Conservation (phyloP, 2,888 invertebrate species). For the Synergus laeviventris region DNA sequence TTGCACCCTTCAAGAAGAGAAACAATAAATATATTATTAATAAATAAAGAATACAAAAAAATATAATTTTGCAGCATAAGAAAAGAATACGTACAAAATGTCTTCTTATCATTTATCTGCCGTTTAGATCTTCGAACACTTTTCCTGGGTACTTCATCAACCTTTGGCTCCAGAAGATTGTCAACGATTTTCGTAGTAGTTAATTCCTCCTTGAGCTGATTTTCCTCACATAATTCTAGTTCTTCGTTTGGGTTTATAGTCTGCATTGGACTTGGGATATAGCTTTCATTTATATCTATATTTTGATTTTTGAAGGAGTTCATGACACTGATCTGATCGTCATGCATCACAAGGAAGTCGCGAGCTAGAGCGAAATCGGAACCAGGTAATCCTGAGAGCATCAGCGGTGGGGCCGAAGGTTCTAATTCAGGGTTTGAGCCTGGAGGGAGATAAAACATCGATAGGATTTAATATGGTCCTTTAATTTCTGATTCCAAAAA, state of each 20-base stretch:
- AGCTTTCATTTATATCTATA: conserved; percentile 56
- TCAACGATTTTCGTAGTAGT: conserved; percentile 50
- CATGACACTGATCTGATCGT: conserved; percentile 72
- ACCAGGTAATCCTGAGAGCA: conserved; percentile 70
- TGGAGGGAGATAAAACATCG: conserved; percentile 44
- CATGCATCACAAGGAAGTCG: conserved; percentile 73
- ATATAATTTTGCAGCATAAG: not conserved
- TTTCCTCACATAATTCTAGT: conserved; percentile 40
- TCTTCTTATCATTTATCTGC: conserved; percentile 66
- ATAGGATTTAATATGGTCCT: too few species aligned
- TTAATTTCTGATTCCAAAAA: not conserved
- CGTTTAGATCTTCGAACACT: conserved; percentile 65
- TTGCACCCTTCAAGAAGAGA: conserved; percentile 71
- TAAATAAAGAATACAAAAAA: not conserved
- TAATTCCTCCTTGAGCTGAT: conserved; percentile 49
- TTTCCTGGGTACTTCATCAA: conserved; percentile 55
- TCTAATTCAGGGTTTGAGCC: conserved; percentile 69
- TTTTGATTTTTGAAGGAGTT: conserved; percentile 68
- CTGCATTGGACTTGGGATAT: conserved; percentile 42
- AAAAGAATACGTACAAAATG: conserved; percentile 61
- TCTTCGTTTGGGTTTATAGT: conserved; percentile 47
- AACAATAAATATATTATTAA: conserved; percentile 19
- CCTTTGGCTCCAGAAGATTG: conserved; percentile 45
- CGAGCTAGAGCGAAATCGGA: conserved; percentile 70
- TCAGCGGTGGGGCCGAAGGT: conserved; percentile 66